phyloP scores from a whole-genome alignment of 1,140 invertebrate genomes.

The Nebria ingens region DNA sequence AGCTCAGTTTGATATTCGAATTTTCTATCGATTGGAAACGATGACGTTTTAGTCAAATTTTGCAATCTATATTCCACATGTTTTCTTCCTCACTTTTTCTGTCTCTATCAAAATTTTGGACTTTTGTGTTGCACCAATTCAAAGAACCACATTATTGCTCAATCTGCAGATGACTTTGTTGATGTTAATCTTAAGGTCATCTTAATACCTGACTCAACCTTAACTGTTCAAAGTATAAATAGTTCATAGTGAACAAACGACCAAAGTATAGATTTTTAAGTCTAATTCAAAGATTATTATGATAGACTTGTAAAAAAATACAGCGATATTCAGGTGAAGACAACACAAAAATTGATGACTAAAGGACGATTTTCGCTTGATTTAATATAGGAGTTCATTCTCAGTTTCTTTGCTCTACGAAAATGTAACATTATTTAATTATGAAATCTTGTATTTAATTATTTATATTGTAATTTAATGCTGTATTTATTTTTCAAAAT shows the following conservation, averaged over 20 bases:
- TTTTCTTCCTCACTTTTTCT: neutral
- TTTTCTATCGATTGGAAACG: neutral
- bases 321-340: neutral
- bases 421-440: conserved; percentile 1
- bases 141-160: too few relatives aligned
- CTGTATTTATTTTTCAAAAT: conserved; percentile 4
- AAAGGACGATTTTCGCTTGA: conserved; percentile 1
- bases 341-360: neutral
- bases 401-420: neutral
- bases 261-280: conserved; percentile 2
- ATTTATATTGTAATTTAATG: conserved; percentile 8
- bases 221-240: neutral
- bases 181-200: too few relatives aligned
- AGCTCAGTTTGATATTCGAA: neutral
- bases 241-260: neutral
- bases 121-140: too few relatives aligned
- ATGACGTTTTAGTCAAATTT: conserved; percentile 5
- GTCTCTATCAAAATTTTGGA: too few relatives aligned
- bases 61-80: neutral
- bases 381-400: neutral
- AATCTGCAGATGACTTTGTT: too few relatives aligned
- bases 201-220: too few relatives aligned
- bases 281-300: neutral
- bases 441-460: neutral
- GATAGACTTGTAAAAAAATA: neutral